Evolutionary conservation across 2,113 vertebrate genomes (phyloP).

Genomic region (Bostrychus sinensis): DNA sequence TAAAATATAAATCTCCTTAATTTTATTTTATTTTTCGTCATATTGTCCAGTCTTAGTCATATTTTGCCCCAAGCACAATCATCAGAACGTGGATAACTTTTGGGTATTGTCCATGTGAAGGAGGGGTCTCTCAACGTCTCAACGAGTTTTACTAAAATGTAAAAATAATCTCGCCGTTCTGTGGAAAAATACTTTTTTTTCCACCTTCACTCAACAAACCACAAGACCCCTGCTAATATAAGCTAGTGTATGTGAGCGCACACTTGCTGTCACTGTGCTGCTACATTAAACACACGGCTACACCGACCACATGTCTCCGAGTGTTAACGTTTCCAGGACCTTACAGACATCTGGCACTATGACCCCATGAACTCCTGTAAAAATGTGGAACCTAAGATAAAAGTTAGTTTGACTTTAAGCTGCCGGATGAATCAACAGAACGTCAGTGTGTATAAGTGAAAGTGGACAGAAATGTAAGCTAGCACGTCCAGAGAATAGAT

Average conservation of each 20-base stretch:
- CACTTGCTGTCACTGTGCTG: conserved; percentile 38
- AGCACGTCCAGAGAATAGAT: background rate
- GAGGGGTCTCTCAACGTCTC: conserved; percentile 50
- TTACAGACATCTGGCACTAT: conserved; percentile 3
- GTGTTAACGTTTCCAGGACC: conserved; percentile 17
- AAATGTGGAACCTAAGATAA: background rate
- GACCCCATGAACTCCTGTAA: conserved; percentile 2
- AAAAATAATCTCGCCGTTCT: conserved; percentile 69
- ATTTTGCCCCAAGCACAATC: conserved; percentile 55
- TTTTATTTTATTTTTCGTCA: too few relatives aligned
- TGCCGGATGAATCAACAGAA: conserved; percentile 13
- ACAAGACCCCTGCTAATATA: conserved; percentile 65
- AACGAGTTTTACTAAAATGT: conserved; percentile 53
- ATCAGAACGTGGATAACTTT: conserved; percentile 82
- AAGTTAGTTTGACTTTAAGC: conserved; percentile 4
- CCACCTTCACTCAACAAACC: conserved; percentile 62
- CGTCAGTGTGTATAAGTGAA: background rate
- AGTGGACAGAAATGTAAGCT: background rate
- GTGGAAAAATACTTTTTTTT: conserved; percentile 46
- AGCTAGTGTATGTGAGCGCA: conserved; percentile 53
- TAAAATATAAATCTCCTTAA: too few relatives aligned
- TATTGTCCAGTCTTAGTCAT: too few relatives aligned
- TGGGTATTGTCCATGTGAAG: conserved; percentile 32
- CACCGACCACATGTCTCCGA: conserved; percentile 27
- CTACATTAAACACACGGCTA: conserved; percentile 54